Evolutionary conservation across 2,797 vertebrate species (phyloP).

Genomic region (Chloroceryle amazona): DNA sequence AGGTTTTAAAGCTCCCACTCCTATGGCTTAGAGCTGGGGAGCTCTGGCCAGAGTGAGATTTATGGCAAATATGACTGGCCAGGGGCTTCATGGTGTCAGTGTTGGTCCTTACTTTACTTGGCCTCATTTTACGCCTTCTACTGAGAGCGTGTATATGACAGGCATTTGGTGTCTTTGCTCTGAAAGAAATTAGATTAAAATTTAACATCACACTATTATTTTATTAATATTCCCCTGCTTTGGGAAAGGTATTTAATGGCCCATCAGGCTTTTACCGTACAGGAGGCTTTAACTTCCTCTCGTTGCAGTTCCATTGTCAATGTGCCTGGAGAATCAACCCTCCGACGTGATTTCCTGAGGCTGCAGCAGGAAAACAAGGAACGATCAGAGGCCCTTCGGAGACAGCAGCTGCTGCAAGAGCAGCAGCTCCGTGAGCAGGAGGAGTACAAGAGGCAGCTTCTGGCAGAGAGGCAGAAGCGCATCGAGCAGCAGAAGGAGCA

Average conservation of each 20-base stretch:
- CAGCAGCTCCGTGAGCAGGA: slow-evolving; percentile 92
- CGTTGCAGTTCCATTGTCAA: slow-evolving; percentile 89
- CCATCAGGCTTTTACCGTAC: not conserved
- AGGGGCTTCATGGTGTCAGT: not conserved
- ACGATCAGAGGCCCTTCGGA: slow-evolving; percentile 89
- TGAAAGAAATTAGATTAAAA: not conserved
- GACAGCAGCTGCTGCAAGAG: slow-evolving; percentile 91
- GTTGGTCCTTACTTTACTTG: slow-evolving; percentile 10
- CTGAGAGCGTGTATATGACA: not conserved
- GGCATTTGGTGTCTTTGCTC: not conserved
- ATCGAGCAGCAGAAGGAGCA: slow-evolving; percentile 94
- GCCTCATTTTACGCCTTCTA: slow-evolving; percentile 33
- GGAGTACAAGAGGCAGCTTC: slow-evolving; percentile 90
- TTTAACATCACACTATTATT: slow-evolving; percentile 20
- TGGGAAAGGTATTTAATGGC: slow-evolving; percentile 36
- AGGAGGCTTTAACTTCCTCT: slow-evolving; percentile 50
- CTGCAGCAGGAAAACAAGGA: slow-evolving; percentile 95
- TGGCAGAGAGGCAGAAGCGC: slow-evolving; percentile 91
- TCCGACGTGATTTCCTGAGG: slow-evolving; percentile 90
- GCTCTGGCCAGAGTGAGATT: not conserved
- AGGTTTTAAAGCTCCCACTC: not conserved
- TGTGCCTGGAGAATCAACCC: slow-evolving; percentile 91
- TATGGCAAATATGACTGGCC: not conserved
- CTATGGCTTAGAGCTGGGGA: not conserved
- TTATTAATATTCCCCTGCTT: slow-evolving; percentile 32